phyloP scores from a whole-genome alignment of 2,888 invertebrate genomes.

The Diaperis boleti region DNA sequence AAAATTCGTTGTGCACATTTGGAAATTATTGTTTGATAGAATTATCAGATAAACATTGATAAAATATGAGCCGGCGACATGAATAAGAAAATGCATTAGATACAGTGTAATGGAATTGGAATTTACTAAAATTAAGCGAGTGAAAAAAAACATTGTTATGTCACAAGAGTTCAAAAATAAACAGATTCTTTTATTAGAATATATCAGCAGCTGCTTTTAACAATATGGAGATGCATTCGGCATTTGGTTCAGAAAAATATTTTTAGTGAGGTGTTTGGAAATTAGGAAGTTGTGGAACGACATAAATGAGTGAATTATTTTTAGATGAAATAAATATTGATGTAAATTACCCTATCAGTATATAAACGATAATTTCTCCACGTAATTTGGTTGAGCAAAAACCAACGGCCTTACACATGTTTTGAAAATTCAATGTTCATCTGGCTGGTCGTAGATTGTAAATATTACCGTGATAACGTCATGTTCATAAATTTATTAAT shows the following conservation, averaged over 20 bases:
- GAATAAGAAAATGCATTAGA: too few species aligned
- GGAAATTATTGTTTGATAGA: too few species aligned
- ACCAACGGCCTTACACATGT: too few species aligned
- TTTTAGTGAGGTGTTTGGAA: too few species aligned
- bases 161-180: not conserved
- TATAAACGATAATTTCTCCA: too few species aligned
- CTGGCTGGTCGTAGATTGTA: not conserved
- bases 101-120: too few species aligned
- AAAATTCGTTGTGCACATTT: not conserved
- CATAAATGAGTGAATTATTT: too few species aligned
- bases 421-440: not conserved
- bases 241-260: too few species aligned
- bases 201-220: not conserved
- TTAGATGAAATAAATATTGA: not conserved
- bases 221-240: too few species aligned
- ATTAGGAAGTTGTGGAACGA: too few species aligned
- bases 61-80: not conserved
- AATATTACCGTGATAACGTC: slow-evolving; percentile 7
- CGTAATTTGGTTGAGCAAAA: too few species aligned
- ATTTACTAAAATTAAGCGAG: too few species aligned
- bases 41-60: not conserved
- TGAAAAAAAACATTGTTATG: not conserved
- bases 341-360: not conserved
- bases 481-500: not conserved
- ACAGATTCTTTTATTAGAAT: not conserved